These are phyloP conservation scores for Listrodromus nycthemerus DNA, from an alignment of 2,888 invertebrate genomes.

Conservation along the genomic window DNA sequence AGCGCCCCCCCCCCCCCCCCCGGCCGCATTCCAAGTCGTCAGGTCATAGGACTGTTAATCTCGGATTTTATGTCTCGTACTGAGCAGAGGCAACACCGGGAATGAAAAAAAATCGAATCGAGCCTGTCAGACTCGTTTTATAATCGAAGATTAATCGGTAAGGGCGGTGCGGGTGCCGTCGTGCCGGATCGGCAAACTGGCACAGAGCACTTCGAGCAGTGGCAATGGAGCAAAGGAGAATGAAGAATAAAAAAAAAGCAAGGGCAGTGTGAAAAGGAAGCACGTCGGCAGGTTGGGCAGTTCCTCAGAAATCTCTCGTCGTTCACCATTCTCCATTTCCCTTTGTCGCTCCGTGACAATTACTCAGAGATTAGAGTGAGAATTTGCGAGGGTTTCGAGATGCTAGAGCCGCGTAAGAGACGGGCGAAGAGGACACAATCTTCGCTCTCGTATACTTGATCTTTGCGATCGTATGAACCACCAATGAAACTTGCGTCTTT, in stretches of 20 bases:
- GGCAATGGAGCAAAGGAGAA: background rate
- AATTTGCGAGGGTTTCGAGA: slow-evolving; percentile 79
- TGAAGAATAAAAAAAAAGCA: slow-evolving; percentile 21
- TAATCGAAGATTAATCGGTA: slow-evolving; percentile 84
- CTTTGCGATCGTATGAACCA: slow-evolving; percentile 61
- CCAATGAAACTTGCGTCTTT: slow-evolving; percentile 41
- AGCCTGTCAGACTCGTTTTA: slow-evolving; percentile 78
- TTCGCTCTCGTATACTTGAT: slow-evolving; percentile 49
- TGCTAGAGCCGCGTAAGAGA: slow-evolving; percentile 28
- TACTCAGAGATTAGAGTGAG: slow-evolving; percentile 83
- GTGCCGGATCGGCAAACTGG: slow-evolving; percentile 63
- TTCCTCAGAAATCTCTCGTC: slow-evolving; percentile 65
- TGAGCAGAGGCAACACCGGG: slow-evolving; percentile 18
- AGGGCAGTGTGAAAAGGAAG: slow-evolving; percentile 55
- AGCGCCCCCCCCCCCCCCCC: slow-evolving; percentile 57
- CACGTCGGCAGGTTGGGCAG: slow-evolving; percentile 61
- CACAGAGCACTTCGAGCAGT: slow-evolving; percentile 22
- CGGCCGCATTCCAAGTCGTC: slow-evolving; percentile 63
- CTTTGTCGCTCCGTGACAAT: slow-evolving; percentile 77
- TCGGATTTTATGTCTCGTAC: slow-evolving; percentile 47
- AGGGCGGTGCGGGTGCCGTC: slow-evolving; percentile 49
- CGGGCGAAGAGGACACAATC: slow-evolving; percentile 26
- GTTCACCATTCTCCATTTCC: slow-evolving; percentile 69
- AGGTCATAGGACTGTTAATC: slow-evolving; percentile 68
- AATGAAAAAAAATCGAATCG: slow-evolving; percentile 41